A percentile compares a stretch with the other conserved stretches of the same genome.
Conservation (phyloP, 2,888 invertebrate species). For the Microchrysa polita region DNA sequence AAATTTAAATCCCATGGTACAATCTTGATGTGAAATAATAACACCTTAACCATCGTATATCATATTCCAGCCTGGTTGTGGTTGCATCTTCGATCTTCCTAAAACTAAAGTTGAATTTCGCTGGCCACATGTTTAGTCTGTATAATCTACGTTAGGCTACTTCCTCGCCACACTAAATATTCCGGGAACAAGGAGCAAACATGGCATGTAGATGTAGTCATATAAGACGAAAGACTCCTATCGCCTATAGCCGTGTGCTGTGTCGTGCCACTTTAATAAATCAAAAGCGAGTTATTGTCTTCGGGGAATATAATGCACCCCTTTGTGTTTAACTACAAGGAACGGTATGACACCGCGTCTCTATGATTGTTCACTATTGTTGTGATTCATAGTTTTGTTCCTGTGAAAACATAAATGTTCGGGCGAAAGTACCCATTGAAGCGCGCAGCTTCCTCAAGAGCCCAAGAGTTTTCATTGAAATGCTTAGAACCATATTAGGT, state of each 20-base stretch:
- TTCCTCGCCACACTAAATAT: too few species aligned
- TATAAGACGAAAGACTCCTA: conserved; percentile 5
- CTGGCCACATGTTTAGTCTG: neutral
- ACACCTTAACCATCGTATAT: conserved; percentile 49
- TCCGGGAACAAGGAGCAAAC: too few species aligned
- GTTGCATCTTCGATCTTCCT: conserved; percentile 38
- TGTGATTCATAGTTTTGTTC: conserved; percentile 2
- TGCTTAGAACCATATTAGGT: conserved; percentile 12
- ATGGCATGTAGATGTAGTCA: too few species aligned
- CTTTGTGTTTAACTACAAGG: conserved; percentile 23
- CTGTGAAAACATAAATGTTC: neutral
- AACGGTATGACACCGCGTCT: neutral
- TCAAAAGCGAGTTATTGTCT: conserved; percentile 50
- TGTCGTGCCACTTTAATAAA: conserved; percentile 47
- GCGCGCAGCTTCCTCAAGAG: neutral
- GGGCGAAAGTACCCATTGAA: conserved; percentile 5
- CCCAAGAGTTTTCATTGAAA: conserved; percentile 22
- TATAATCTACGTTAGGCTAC: conserved; percentile 7
- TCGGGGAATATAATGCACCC: conserved; percentile 48
- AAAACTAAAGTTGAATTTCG: conserved; percentile 14
- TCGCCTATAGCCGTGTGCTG: neutral
- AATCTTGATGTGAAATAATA: conserved; percentile 51
- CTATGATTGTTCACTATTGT: conserved; percentile 15
- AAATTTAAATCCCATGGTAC: conserved; percentile 46
- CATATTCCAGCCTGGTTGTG: conserved; percentile 39